Base-by-base conservation (phyloP, 1,140 invertebrate species). In the Trichonephila inaurata region DNA sequence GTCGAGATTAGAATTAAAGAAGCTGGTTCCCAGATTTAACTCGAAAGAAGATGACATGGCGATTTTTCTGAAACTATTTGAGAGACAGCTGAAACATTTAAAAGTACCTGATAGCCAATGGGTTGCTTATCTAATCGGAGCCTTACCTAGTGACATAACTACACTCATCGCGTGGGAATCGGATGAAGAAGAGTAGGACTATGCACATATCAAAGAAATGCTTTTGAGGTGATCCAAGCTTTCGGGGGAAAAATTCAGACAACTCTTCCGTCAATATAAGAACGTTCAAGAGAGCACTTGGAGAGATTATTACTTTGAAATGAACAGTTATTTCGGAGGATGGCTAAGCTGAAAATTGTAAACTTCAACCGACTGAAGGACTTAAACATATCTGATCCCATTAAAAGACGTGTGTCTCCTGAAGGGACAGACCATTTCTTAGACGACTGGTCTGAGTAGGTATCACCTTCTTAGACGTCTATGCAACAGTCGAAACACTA, bases 251-350 rank as follows among this genome's bases (percentile, higher is more conserved):
- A 66, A 51, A 72, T 90, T 90, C 40, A 40, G n/a, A 28, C 44
- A 58, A 3, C 44, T 81, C 2, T 90, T 90, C 33, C 6, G 19
- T 14, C 28, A 66, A 16, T 44, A 90, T 81, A 58, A 61, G 19
- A 62, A 90, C 61, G 12, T 1, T 3, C n/a, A 40, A 14, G 51
- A 90, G 10, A 51, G n/a, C 28, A 81, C 69, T n/a, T 90, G 66
- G 89, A 77, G 64, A 60, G 60, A 85, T 85, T 91, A 61, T 51
- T 91, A 83, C 24, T 91, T 91, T 51, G 77, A 85, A 64, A 62
- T 64, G 4, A 77, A n/a, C 62, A 85, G 28, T 19, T 66, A 85
- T 24, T 91, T 83, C n/a, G 90, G 85, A 83, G n/a, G 69, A 28
- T 91, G 24, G 77, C 18, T 85, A 51, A n/a, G 19, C 6, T 83